phyloP scores from a whole-genome alignment of 2,113 vertebrate genomes.

The Salvelinus sp. region DNA sequence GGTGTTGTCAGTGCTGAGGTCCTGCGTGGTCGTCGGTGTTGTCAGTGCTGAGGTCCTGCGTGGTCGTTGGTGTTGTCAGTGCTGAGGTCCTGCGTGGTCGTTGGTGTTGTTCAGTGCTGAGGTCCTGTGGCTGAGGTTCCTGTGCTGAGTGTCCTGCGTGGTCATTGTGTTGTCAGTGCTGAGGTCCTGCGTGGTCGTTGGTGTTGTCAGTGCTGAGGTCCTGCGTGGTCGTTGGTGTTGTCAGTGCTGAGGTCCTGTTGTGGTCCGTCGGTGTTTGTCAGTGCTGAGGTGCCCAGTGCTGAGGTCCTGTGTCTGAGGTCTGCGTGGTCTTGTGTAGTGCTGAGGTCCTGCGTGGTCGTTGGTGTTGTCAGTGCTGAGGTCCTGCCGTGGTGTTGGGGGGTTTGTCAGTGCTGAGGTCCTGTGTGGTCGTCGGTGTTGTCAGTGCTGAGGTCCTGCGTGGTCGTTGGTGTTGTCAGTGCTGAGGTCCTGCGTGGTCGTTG shows the following conservation, averaged over 20 bases:
- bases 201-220: conserved; percentile 22
- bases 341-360: too few relatives aligned
- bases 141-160: neutral
- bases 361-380: too few relatives aligned
- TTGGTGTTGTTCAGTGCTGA: neutral
- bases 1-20: neutral
- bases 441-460: neutral
- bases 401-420: neutral
- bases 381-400: too few relatives aligned
- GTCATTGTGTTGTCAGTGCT: neutral
- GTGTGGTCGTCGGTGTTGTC: conserved; percentile 5
- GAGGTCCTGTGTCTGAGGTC: too few relatives aligned
- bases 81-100: too few relatives aligned
- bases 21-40: neutral
- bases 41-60: neutral
- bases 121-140: too few relatives aligned
- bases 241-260: conserved; percentile 7
- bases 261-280: neutral
- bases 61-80: neutral
- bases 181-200: neutral
- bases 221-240: neutral
- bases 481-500: too few relatives aligned
- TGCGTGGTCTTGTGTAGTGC: too few relatives aligned
- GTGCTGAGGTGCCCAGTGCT: conserved; percentile 1
- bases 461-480: neutral